Base-by-base conservation (phyloP, 2,888 invertebrate species). In the Pemphredon lugubris region DNA sequence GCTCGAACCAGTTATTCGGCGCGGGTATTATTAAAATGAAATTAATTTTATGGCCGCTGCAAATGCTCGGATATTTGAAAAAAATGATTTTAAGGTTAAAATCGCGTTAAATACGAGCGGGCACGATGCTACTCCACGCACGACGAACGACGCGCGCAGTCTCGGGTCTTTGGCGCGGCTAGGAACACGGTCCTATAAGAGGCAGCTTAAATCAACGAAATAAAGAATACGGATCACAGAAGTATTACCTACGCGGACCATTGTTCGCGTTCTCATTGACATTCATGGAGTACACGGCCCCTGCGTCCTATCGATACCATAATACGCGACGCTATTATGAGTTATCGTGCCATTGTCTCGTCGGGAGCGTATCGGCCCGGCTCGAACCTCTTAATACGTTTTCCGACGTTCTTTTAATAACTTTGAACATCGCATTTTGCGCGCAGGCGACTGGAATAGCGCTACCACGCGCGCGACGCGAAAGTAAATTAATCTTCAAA, bases 271-370 rank as follows among this genome's bases (percentile, higher is more conserved):
- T 72, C 83, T 86, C 84, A 86, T 87, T 86, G 86, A 70, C 83
- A 88, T 86, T 85, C 85, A 85, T 84, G 82, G 81, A 81, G 79
- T 80, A 80, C 3, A 79, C 72, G 81, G 82, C 82, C 80, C 79
- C 79, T 78, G 76, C 78, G 74, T 83, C 81, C 83, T 85, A 87
- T 88, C 86, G 84, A 86, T 86, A 84, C 84, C 78, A 86, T 86
- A 86, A 87, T 88, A 80, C 79, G 75, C 82, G 77, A 86, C 79
- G 82, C 86, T 88, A 88, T 88, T 88, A 88, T 88, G 87, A 89
- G 84, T 88, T 89, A 89, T 88, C 84, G 87, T 66, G 79, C 88
- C 77, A 89, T 89, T 89, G 88, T 89, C 83, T 82, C 58, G 63
- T 51, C 68, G 37, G 68, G 54, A 66, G 57, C 58, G 59, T 64